Evolutionary conservation across 2,888 invertebrate species (phyloP).

Genomic region (Sympetrum striolatum): DNA sequence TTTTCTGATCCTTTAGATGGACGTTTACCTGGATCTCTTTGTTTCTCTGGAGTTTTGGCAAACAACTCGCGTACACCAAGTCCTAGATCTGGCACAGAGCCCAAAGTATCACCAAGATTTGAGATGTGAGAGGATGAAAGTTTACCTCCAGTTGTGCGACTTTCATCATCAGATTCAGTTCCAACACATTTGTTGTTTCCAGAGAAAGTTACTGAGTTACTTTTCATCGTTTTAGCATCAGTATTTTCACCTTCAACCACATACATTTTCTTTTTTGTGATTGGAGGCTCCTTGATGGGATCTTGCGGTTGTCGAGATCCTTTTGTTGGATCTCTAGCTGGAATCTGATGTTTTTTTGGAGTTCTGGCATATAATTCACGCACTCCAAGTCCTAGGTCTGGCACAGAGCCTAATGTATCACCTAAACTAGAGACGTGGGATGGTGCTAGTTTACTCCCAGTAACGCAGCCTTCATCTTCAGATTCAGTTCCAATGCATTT

Average conservation of each 20-base stretch:
- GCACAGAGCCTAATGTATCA: conserved; percentile 57
- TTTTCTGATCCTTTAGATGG: not conserved
- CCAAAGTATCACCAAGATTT: conserved; percentile 55
- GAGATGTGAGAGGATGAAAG: not conserved
- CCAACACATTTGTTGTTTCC: not conserved
- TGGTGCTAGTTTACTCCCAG: not conserved
- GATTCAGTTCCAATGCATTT: conserved; percentile 9
- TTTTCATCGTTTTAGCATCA: not conserved
- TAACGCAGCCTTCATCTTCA: not conserved
- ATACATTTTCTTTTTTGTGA: not conserved
- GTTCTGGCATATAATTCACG: conserved; percentile 51
- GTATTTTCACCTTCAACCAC: not conserved
- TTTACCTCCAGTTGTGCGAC: not conserved
- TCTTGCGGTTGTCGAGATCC: too few relatives aligned
- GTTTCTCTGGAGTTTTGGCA: not conserved
- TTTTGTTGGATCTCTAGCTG: not conserved
- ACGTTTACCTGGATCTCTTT: not conserved
- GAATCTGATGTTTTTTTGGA: not conserved
- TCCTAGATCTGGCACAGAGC: conserved; percentile 58
- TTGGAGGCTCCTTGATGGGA: not conserved
- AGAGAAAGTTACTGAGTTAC: too few relatives aligned
- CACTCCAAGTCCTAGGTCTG: conserved; percentile 57
- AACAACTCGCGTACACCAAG: conserved; percentile 55
- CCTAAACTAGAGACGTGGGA: conserved; percentile 49
- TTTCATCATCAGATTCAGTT: not conserved